Percentiles rank a stretch among this genome's conserved stretches.
phyloP scores from a whole-genome alignment of 2,113 vertebrate species.

The Columbina picui region DNA sequence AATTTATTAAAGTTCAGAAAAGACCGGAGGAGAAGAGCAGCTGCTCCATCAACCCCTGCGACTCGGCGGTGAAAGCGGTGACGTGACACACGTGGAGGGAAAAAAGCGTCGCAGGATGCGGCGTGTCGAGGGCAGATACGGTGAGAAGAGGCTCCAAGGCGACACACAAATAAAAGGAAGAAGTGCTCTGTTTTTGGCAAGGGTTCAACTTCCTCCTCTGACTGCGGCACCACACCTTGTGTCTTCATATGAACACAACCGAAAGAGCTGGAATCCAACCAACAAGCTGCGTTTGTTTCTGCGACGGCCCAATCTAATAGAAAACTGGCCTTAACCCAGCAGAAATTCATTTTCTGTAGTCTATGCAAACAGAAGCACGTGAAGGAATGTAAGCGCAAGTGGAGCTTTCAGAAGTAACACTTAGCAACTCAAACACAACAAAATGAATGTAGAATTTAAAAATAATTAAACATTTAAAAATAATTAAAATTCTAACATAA shows the following conservation, averaged over 20 bases:
- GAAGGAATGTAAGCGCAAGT: neutral
- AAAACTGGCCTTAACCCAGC: neutral
- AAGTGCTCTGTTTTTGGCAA: neutral
- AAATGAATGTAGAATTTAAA: neutral
- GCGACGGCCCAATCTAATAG: neutral
- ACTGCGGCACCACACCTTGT: conserved; percentile 35
- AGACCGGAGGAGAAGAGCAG: neutral
- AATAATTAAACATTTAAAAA: neutral
- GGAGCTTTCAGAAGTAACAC: neutral
- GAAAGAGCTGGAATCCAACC: neutral
- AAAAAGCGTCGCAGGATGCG: rapidly evolving
- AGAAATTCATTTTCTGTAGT: neutral
- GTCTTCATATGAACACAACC: neutral
- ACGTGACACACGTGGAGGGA: rapidly evolving
- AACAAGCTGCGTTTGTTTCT: neutral
- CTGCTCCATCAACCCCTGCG: neutral
- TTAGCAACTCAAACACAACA: neutral
- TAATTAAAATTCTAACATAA: neutral
- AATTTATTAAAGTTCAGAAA: neutral
- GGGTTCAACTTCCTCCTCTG: conserved; percentile 29
- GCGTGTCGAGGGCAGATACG: neutral
- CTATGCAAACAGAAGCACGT: neutral
- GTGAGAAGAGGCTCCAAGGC: neutral
- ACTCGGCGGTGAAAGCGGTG: neutral
- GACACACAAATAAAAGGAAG: neutral